Base-by-base conservation (phyloP, 1,140 invertebrate species). In the Tenebrio molitor region DNA sequence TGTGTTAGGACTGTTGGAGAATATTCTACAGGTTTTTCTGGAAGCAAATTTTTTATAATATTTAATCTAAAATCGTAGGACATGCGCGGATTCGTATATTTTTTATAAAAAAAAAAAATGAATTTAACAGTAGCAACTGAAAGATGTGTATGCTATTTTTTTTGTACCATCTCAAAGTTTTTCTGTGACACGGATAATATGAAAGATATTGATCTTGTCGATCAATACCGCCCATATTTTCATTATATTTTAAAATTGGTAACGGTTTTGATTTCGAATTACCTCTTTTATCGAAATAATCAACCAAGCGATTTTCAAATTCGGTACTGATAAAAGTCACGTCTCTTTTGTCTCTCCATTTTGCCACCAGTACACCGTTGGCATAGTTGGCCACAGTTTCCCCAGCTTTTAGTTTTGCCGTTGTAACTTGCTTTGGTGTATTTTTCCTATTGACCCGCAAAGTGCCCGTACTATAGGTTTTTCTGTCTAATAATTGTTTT, bases 311-410 rank as follows among this genome's bases (percentile, higher is more conserved):
- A 34, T 78, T 80, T 50, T 78, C 74, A 63, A 71, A 39, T 17
- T 39, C 23, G 6, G 80, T 81, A 7, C 79, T 77, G 42, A 83
- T 72, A 19, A 15, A 15, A 10, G 70, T 21, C 1, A 82, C 80
- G 58, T 78, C 76, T 7, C 78, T 69, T 44, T 78, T 81, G 65
- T 84, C 81, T 42, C 74, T 76, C 81, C 82, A 83, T 46, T 81
- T 81, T 4, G 71, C 75, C 1, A 83, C 78, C 46, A 62, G 63
- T 8, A 68, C 29, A 1, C 71, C 14, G 7, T 39, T 34, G 5
- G 29, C n/a, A 5, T 63, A n/a, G 25, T 12, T 19, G 64, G 69
- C 64, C 15, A 73, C 8, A 39, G 50, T 42, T 29, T 71, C 36
- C 29, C 50, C 68, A 12, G 34, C 14, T 65, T 65, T 71, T 14